A percentile compares a stretch with the other conserved stretches of the same genome.
Conservation (phyloP, 1,140 invertebrate genomes). For the Megathymus violae region DNA sequence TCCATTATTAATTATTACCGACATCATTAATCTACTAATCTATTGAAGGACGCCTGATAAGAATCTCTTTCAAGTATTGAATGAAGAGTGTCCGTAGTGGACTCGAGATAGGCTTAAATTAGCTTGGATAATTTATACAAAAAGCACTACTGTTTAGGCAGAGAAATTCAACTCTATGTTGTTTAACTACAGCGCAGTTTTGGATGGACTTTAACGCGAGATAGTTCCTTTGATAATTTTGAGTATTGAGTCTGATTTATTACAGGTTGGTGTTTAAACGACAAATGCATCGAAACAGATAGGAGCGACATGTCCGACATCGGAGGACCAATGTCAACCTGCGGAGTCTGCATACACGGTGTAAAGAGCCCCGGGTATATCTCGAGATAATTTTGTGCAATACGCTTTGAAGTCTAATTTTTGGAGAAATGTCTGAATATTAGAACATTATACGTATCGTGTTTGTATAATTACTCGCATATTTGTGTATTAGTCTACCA, state of each 20-base stretch:
- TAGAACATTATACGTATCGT: too few species aligned
- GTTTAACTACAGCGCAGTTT: constrained; percentile 27
- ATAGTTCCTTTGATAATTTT: constrained; percentile 42
- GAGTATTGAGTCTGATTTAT: constrained; percentile 72
- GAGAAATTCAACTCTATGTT: constrained; percentile 34
- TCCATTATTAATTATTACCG: constrained; percentile 84
- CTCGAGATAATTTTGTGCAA: constrained; percentile 49
- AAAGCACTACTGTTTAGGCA: background rate
- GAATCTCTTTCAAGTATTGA: constrained; percentile 83
- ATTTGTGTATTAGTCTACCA: too few species aligned
- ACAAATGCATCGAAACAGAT: constrained; percentile 83
- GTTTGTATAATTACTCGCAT: too few species aligned
- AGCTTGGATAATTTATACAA: constrained; percentile 33
- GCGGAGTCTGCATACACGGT: constrained; percentile 56
- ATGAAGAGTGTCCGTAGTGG: constrained; percentile 82
- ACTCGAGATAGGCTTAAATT: constrained; percentile 81
- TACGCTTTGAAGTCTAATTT: background rate
- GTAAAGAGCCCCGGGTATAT: constrained; percentile 46
- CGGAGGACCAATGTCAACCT: constrained; percentile 78
- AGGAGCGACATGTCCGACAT: constrained; percentile 81
- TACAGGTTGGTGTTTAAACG: constrained; percentile 83
- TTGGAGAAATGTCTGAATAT: too few species aligned
- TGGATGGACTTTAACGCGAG: constrained; percentile 6
- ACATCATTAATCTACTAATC: constrained; percentile 83
- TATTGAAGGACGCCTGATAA: constrained; percentile 81